Evolutionary conservation across 1,140 invertebrate genomes (phyloP).

Genomic region (Melitaea cinxia): DNA sequence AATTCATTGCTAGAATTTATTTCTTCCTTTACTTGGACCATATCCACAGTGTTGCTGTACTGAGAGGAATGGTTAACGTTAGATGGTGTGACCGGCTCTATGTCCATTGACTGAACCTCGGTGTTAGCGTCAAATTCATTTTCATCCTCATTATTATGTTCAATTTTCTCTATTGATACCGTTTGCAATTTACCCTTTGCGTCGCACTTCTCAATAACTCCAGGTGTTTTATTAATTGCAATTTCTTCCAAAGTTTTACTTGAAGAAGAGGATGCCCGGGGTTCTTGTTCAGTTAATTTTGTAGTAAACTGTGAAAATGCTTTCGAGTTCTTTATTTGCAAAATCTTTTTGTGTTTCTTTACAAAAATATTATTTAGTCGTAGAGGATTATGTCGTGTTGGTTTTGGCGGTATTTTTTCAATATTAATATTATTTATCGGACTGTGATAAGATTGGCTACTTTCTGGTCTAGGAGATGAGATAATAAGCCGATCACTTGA

Average conservation of each 20-base stretch:
- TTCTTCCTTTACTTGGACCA: slow-evolving; percentile 67
- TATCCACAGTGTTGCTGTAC: slow-evolving; percentile 44
- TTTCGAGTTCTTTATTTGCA: slow-evolving; percentile 75
- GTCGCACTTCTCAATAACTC: slow-evolving; percentile 36
- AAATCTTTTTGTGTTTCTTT: slow-evolving; percentile 75
- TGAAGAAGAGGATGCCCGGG: slow-evolving; percentile 55
- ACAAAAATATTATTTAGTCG: slow-evolving; percentile 73
- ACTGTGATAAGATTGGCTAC: slow-evolving; percentile 31
- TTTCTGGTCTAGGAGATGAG: slow-evolving; percentile 52
- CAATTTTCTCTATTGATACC: slow-evolving; percentile 78
- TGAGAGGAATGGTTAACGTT: slow-evolving; percentile 42
- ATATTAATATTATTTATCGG: slow-evolving; percentile 31
- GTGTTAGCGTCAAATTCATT: slow-evolving; percentile 72
- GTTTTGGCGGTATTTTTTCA: slow-evolving; percentile 42
- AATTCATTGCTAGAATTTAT: slow-evolving; percentile 68
- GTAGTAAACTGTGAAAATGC: slow-evolving; percentile 32
- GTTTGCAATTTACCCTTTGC: slow-evolving; percentile 59
- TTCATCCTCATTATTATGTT: slow-evolving; percentile 55
- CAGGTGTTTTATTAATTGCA: slow-evolving; percentile 57
- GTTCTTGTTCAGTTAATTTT: slow-evolving; percentile 43
- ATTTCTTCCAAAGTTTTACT: slow-evolving; percentile 56
- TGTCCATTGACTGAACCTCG: slow-evolving; percentile 72
- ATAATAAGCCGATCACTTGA: slow-evolving; percentile 54
- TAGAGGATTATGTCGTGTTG: slow-evolving; percentile 58
- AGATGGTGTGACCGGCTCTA: slow-evolving; percentile 60